Base-by-base conservation (phyloP, 2,888 invertebrate genomes). In the Apotomis betuletana region DNA sequence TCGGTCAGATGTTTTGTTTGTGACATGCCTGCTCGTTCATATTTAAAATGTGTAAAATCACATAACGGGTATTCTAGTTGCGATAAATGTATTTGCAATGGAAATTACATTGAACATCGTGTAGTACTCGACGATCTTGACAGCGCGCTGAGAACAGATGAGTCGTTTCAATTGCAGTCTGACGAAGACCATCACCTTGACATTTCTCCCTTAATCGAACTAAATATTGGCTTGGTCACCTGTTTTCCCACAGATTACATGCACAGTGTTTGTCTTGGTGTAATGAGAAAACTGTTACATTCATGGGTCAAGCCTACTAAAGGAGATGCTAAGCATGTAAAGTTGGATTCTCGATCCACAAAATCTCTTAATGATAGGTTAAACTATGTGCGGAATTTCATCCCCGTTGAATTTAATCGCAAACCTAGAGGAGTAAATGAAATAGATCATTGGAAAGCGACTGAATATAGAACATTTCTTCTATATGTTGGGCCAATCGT, bases 291-390 rank as follows among this genome's bases (percentile, higher is more conserved):
- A 38, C n/a, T 58, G 38, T 8, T 58, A 9, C 52, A 52, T 52
- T 9, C 52, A 5, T 52, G 52, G 52, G 10, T 52, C 6, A 52
- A 52, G 10, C 58, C 58, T 15, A 8, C 15, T 15, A 58, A 15
- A 58, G 36, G 38, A 58, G 58, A 58, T 58, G 58, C n/a, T 58
- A 58, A 58, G n/a, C 58, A 58, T 58, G 58, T 58, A 15, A 52
- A 52, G n/a, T 38, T 58, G 38, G 38, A 58, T 58, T 15, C 12
- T 58, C 36, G 15, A 9, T 8, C 12, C 6, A 58, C 15, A 58
- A 15, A 13, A 38, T 38, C n/a, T 5, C 5, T 58, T 3, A 41
- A 38, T 41, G 58, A 58, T 12, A 58, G 58, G 58, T 58, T 58
- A 58, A 13, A 38, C 5, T 41, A 52, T 52, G 52, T 52, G 10